Conservation (phyloP, 1,140 invertebrate genomes). For the Tetramorium parvispinum region DNA sequence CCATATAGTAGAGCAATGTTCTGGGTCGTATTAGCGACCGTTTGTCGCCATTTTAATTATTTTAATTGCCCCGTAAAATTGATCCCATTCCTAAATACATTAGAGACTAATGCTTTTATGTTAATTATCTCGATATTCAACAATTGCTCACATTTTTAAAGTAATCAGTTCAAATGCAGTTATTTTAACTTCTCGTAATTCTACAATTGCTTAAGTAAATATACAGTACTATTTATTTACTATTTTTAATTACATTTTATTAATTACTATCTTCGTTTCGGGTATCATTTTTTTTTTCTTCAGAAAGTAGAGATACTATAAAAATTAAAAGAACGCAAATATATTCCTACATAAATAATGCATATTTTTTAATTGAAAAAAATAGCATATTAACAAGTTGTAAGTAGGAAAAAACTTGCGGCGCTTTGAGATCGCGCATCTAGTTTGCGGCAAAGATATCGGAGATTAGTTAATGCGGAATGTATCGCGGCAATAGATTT, state of each 20-base stretch:
- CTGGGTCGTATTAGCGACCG: conserved; percentile 51
- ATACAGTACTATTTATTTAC: not conserved
- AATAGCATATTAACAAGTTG: not conserved
- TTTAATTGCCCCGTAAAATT: conserved; percentile 8
- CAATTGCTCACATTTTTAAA: not conserved
- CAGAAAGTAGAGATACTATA: not conserved
- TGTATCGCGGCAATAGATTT: conserved; percentile 8
- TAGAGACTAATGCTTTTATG: not conserved
- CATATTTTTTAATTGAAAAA: not conserved
- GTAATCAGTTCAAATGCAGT: not conserved
- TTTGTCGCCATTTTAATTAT: conserved; percentile 41
- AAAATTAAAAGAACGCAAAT: not conserved
- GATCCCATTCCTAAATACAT: too few species aligned
- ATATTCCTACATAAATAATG: not conserved
- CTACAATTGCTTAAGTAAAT: not conserved
- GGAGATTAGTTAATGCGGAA: not conserved
- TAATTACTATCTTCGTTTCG: not conserved
- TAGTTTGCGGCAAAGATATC: not conserved
- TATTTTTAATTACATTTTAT: not conserved
- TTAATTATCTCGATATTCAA: conserved; percentile 10
- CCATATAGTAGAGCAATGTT: conserved; percentile 61
- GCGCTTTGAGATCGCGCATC: not conserved
- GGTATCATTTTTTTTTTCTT: conserved; percentile 3
- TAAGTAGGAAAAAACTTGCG: not conserved
- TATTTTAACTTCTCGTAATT: not conserved